These are phyloP conservation scores for Brachystomella parvula DNA, from an alignment of 1,140 invertebrate genomes.

Conservation along the genomic window DNA sequence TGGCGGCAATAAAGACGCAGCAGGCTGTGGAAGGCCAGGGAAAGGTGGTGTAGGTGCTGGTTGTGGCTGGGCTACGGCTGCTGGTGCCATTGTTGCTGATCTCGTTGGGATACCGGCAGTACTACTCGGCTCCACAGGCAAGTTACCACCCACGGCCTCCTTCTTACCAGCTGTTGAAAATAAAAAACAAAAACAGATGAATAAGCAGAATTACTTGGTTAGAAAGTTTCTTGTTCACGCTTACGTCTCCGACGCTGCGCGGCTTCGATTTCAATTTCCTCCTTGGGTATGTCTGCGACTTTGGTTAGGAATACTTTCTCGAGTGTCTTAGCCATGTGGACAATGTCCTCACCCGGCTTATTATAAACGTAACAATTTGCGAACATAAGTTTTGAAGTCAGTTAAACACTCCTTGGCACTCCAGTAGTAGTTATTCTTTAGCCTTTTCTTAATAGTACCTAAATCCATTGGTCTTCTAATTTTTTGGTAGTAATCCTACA, in stretches of 20 bases:
- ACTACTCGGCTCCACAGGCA: neutral
- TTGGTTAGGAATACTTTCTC: constrained; percentile 91
- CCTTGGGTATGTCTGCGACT: constrained; percentile 88
- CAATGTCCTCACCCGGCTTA: constrained; percentile 96
- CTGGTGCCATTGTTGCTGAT: constrained; percentile 28
- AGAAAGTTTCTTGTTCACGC: neutral
- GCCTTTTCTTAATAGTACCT: constrained; percentile 92
- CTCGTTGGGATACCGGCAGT: constrained; percentile 43
- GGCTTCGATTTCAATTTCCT: constrained; percentile 72
- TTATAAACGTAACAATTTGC: constrained; percentile 99
- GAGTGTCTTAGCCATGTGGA: constrained; percentile 94
- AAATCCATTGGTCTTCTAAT: constrained; percentile 94
- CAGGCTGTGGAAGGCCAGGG: constrained; percentile 40
- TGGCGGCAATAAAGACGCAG: neutral
- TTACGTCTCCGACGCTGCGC: constrained; percentile 59
- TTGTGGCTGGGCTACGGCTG: constrained; percentile 41
- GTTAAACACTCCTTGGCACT: constrained; percentile 92
- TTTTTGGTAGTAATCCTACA: constrained; percentile 94
- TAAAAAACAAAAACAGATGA: neutral
- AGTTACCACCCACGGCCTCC: constrained; percentile 14
- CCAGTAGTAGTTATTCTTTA: constrained; percentile 96
- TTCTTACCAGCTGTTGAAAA: constrained; percentile 14
- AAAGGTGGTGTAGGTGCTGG: constrained; percentile 47
- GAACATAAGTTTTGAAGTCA: constrained; percentile 98
- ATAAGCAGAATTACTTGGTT: constrained; percentile 3